Base-by-base conservation (phyloP, 2,888 invertebrate species). In the Xanthorhoe designata region DNA sequence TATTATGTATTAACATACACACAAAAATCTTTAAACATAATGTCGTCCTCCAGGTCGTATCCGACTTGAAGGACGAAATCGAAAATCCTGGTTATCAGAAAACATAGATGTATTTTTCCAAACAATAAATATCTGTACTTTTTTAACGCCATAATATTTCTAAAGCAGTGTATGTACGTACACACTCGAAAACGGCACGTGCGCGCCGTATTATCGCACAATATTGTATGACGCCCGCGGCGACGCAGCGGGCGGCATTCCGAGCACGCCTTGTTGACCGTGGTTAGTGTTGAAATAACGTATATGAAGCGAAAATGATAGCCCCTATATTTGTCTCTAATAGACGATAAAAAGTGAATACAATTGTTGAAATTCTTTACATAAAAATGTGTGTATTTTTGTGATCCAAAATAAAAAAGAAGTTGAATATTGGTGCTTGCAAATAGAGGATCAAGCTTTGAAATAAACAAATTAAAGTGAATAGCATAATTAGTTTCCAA, bases 181-280 rank as follows among this genome's bases (percentile, higher is more conserved):
- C 78, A 82, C 83, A 85, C 78, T 74, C 69, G 71, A 68, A 62
- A 79, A 75, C 74, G 79, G 73, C 86, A 82, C 85, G 85, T 82
- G 87, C 81, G 75, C 69, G 74, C 75, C 78, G 75, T 81, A 81
- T 75, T 80, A 75, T 80, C 76, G 78, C 80, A 73, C 84, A 80
- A 87, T 82, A 86, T 84, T 81, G 82, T 73, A 76, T 75, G 66
- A 53, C 77, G 78, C 87, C 85, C 81, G 86, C 83, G 84, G 87
- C 82, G 82, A 38, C 84, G 35, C 85, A 63, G 78, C 84, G 80
- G 85, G 85, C 57, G 71, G 59, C 66, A 56, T 77, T 74, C 72
- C 52, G 35, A 42, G 47, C 68, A 68, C 69, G 64, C 71, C 68
- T 69, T 70, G 71, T 73, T 75, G 68, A 69, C 64, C 71, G 63